Evolutionary conservation across 2,797 vertebrate species (phyloP).

Genomic region (Parauchenoglanis ngamensis): DNA sequence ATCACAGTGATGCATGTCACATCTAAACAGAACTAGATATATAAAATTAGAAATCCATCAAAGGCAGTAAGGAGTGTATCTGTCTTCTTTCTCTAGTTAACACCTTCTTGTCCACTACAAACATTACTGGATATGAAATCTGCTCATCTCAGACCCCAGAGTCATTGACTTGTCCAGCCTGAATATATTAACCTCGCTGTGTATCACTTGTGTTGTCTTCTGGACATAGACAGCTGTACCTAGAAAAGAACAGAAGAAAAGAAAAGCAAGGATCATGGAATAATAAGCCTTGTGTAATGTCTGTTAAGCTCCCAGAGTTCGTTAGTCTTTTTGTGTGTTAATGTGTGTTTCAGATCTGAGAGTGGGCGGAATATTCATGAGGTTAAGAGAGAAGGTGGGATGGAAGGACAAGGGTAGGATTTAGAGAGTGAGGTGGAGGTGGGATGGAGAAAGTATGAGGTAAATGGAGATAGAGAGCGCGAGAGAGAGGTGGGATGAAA

Average conservation of each 20-base stretch:
- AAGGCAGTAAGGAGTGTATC: background rate
- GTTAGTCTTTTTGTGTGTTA: background rate
- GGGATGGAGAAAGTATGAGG: slow-evolving; percentile 46
- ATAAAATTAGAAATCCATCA: background rate
- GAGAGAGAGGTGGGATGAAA: slow-evolving; percentile 50
- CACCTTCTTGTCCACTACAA: background rate
- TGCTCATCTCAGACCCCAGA: background rate
- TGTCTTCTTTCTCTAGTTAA: background rate
- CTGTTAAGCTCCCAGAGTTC: background rate
- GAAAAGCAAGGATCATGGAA: background rate
- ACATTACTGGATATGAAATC: background rate
- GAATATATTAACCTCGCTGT: background rate
- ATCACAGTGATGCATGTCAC: background rate
- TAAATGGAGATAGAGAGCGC: slow-evolving; percentile 54
- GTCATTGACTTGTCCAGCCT: background rate
- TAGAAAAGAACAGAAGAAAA: background rate
- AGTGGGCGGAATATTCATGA: slow-evolving; percentile 72
- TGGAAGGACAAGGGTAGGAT: slow-evolving; percentile 17
- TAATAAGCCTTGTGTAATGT: background rate
- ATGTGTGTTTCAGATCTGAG: slow-evolving; percentile 23
- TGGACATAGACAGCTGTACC: background rate
- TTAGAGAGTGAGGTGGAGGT: slow-evolving; percentile 22
- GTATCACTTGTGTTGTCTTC: background rate
- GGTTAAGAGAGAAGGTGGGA: slow-evolving; percentile 34
- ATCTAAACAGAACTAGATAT: background rate